Base-by-base conservation (phyloP, 2,113 vertebrate genomes). In the Ailuropoda melanoleuca region DNA sequence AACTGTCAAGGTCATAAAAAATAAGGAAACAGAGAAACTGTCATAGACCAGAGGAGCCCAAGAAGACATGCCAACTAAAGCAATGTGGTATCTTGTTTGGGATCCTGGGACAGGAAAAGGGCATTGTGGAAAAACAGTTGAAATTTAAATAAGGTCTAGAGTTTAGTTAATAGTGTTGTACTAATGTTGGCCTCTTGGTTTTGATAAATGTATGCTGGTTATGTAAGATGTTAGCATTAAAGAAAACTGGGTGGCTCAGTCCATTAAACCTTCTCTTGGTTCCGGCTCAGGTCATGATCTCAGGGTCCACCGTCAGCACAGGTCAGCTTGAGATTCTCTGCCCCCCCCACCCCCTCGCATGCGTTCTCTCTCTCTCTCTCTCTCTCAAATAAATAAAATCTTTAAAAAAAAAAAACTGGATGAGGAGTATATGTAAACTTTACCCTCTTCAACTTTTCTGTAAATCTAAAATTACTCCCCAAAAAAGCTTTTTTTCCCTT, bases 121-220 rank as follows among this genome's bases (percentile, higher is more conserved):
- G 1, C 56, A 75, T 56, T n/a, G 55, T 19, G 56, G 56, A 46
- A 88, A 92, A 74, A 74, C 29, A 75, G 31, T 18, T 34, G 14
- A 96, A 93, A 64, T 88, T 37, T 68, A 70, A 90, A 58, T 80
- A 46, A 72, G 86, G 18, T 64, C 46, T 87, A 64, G 66, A 34
- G 17, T 43, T 80, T 77, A 48, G 9, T 56, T 87, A 48, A 46
- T 23, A 64, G 12, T 26, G 12, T n/a, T 56, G 12, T 80, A 19
- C 81, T 48, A 50, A 19, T 80, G 9, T 68, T 21, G 58, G 18
- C 81, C 48, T 92, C 39, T 83, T 83, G 26, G 53, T 86, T 90
- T 72, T 86, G 70, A 86, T 8, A 10, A 62, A 72, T 37, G 48
- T 64, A 60, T 53, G 10, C 6, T 85, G 39, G 31, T 81, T 31